These are phyloP conservation scores for Tyrannus savana DNA, from an alignment of 2,113 vertebrate genomes.

Conservation along the genomic window DNA sequence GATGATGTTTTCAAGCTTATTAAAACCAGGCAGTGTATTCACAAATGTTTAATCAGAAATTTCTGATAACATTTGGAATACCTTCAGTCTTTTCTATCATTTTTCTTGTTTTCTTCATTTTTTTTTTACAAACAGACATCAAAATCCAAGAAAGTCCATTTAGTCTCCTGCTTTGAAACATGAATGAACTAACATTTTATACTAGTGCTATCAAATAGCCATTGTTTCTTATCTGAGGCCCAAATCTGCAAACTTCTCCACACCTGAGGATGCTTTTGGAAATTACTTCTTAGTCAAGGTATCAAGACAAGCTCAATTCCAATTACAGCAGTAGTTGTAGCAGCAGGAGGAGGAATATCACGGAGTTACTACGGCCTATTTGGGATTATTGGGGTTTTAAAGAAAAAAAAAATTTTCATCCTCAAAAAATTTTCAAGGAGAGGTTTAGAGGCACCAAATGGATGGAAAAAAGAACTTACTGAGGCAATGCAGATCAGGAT, in stretches of 20 bases:
- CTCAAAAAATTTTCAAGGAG: not conserved
- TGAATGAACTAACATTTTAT: not conserved
- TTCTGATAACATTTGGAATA: not conserved
- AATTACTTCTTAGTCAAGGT: not conserved
- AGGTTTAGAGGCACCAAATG: not conserved
- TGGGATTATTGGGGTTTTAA: not conserved
- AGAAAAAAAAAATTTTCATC: not conserved
- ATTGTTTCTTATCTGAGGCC: not conserved
- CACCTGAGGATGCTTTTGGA: not conserved
- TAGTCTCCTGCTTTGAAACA: not conserved
- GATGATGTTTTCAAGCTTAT: slow-evolving; percentile 44
- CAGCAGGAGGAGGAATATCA: not conserved
- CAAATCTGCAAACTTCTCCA: not conserved
- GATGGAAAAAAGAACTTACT: not conserved
- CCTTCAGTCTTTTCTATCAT: not conserved
- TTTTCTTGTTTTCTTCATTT: not conserved
- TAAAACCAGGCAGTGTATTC: slow-evolving; percentile 19
- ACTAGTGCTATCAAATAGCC: not conserved
- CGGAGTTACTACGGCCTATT: not conserved
- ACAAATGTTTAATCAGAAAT: slow-evolving; percentile 21
- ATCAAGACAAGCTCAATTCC: not conserved
- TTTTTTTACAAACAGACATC: not conserved
- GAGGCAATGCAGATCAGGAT: not conserved
- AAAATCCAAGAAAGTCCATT: not conserved
- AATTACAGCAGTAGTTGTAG: not conserved